Evolutionary conservation across 2,888 invertebrate genomes (phyloP).

Genomic region (Diogma glabrata): DNA sequence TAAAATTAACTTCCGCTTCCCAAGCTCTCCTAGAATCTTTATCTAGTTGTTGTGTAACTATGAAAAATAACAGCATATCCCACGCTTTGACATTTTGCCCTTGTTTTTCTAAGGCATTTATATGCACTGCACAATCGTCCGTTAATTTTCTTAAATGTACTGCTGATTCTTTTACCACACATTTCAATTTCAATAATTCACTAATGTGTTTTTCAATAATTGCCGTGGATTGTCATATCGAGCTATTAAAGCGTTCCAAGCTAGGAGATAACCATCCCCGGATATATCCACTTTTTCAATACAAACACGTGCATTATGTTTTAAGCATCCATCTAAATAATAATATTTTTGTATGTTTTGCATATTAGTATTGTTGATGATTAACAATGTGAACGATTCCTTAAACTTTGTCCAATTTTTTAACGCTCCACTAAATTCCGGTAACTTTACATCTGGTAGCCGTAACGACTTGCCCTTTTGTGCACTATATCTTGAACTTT

Average conservation of each 20-base stretch:
- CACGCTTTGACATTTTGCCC: no score
- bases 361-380: neutral
- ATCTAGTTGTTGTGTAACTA: neutral
- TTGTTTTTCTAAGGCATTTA: neutral
- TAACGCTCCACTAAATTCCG: neutral
- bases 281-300: neutral
- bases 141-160: no score
- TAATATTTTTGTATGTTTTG: neutral
- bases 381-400: neutral
- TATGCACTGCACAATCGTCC: neutral
- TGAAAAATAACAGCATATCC: neutral
- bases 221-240: neutral
- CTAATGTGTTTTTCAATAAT: neutral
- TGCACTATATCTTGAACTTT: no score
- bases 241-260: neutral
- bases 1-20: neutral
- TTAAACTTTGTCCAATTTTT: neutral
- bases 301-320: neutral
- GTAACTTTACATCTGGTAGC: neutral
- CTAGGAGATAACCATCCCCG: neutral
- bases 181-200: neutral
- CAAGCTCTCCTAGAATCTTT: neutral
- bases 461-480: no score
- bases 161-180: no score
- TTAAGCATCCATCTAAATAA: neutral